These are phyloP conservation scores for Antheraea pernyi DNA, from an alignment of 1,140 invertebrate species.

Conservation along the genomic window DNA sequence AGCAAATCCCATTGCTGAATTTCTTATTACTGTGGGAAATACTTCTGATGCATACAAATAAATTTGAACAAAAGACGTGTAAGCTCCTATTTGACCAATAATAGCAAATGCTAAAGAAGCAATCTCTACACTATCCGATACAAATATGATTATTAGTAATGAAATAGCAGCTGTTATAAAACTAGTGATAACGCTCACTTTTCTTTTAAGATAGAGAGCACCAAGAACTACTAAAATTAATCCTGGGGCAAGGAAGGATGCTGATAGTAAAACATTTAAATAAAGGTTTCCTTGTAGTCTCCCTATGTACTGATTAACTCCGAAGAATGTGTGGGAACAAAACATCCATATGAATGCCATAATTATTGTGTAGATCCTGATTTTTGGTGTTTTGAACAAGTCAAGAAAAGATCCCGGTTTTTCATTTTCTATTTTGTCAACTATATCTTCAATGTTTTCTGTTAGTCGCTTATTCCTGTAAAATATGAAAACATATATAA, in stretches of 20 bases:
- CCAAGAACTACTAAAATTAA: constrained; percentile 81
- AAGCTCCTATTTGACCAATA: constrained; percentile 82
- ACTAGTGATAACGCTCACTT: constrained; percentile 45
- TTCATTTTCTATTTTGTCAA: constrained; percentile 52
- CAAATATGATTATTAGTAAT: constrained; percentile 48
- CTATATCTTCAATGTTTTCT: constrained; percentile 74
- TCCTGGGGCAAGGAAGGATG: constrained; percentile 80
- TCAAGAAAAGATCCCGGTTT: constrained; percentile 56
- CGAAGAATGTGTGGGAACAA: constrained; percentile 85
- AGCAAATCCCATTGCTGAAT: constrained; percentile 82
- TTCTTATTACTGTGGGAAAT: constrained; percentile 85
- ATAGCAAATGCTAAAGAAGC: constrained; percentile 73
- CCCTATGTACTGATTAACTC: constrained; percentile 86
- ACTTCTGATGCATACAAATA: constrained; percentile 85
- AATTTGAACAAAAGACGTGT: constrained; percentile 80
- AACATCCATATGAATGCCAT: constrained; percentile 85
- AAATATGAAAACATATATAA: constrained; percentile 22
- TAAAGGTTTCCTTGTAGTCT: constrained; percentile 86
- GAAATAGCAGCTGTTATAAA: constrained; percentile 49
- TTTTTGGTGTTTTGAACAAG: constrained; percentile 85
- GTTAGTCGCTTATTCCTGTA: constrained; percentile 76
- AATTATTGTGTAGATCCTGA: constrained; percentile 85
- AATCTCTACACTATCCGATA: constrained; percentile 37
- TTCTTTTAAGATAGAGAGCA: constrained; percentile 82
- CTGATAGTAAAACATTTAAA: constrained; percentile 85